A percentile compares a stretch with the other conserved stretches of the same genome.
These are phyloP conservation scores for Anastrepha obliqua DNA, from an alignment of 1,140 invertebrate genomes.

Conservation along the genomic window DNA sequence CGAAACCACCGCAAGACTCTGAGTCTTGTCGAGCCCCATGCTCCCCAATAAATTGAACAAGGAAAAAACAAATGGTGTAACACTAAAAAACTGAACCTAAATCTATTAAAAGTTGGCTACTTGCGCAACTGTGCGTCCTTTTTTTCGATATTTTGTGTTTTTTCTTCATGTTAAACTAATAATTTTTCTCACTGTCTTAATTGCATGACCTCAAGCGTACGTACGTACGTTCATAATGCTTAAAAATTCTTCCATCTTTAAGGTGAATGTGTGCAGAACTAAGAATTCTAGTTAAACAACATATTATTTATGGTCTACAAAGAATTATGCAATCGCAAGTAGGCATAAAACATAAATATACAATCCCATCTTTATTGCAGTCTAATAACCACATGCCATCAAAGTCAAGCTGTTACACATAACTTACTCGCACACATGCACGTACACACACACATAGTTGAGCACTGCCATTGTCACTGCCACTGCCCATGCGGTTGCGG, in stretches of 20 bases:
- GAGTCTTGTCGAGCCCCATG: too few relatives aligned
- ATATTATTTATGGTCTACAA: background rate
- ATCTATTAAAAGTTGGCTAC: too few relatives aligned
- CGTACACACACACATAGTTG: background rate
- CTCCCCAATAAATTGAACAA: too few relatives aligned
- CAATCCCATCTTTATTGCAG: conserved; percentile 45
- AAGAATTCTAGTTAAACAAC: conserved; percentile 43
- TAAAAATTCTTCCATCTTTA: background rate
- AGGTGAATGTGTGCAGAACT: background rate
- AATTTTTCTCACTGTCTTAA: background rate
- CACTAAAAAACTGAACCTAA: too few relatives aligned
- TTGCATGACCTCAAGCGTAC: background rate
- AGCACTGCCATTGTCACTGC: background rate
- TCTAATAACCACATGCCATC: conserved; percentile 26
- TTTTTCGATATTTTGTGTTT: too few relatives aligned
- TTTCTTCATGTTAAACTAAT: too few relatives aligned
- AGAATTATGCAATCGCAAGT: conserved; percentile 32
- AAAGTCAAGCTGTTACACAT: conserved; percentile 21
- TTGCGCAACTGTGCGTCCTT: too few relatives aligned
- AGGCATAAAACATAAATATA: conserved; percentile 7
- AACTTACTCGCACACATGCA: background rate
- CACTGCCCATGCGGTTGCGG: background rate
- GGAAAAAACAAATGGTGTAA: too few relatives aligned
- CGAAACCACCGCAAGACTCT: too few relatives aligned
- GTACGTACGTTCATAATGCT: background rate